phyloP scores from a whole-genome alignment of 2,797 vertebrate species.

The Sebastolobus altivelis region DNA sequence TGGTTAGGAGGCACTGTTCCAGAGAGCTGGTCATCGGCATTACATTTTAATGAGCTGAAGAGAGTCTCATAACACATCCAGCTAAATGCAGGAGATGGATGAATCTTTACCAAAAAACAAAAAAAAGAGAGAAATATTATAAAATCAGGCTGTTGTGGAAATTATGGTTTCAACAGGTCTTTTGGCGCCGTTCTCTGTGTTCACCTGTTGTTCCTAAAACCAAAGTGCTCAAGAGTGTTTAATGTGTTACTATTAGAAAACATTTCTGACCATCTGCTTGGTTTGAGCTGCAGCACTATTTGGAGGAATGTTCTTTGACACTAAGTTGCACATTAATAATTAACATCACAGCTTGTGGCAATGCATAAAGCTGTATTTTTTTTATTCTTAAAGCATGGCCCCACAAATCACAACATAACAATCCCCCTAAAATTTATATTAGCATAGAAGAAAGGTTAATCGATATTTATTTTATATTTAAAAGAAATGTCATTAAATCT shows the following conservation, averaged over 20 bases:
- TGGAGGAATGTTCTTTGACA: constrained; percentile 29
- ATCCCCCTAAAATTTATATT: background rate
- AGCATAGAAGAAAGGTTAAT: background rate
- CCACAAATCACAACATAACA: background rate
- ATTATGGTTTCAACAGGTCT: constrained; percentile 84
- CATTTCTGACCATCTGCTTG: background rate
- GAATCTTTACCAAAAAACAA: constrained; percentile 32
- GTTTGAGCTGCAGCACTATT: constrained; percentile 13
- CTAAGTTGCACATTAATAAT: constrained; percentile 54
- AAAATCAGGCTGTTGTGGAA: constrained; percentile 86
- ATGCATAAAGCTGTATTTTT: constrained; percentile 19
- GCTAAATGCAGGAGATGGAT: constrained; percentile 81
- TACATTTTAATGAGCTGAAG: constrained; percentile 92
- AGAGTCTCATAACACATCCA: constrained; percentile 88
- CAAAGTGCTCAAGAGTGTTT: background rate
- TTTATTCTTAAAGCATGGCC: constrained; percentile 3
- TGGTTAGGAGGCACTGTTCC: constrained; percentile 90
- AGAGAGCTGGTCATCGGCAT: constrained; percentile 89
- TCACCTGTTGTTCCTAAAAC: constrained; percentile 46
- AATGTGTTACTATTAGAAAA: background rate
- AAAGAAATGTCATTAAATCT: background rate
- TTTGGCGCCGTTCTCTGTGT: constrained; percentile 9
- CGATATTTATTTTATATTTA: background rate
- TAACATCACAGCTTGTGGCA: constrained; percentile 36
- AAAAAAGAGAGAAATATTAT: constrained; percentile 86